These are phyloP conservation scores for Drosophila rellima DNA, from an alignment of 2,888 invertebrate genomes.

Conservation along the genomic window DNA sequence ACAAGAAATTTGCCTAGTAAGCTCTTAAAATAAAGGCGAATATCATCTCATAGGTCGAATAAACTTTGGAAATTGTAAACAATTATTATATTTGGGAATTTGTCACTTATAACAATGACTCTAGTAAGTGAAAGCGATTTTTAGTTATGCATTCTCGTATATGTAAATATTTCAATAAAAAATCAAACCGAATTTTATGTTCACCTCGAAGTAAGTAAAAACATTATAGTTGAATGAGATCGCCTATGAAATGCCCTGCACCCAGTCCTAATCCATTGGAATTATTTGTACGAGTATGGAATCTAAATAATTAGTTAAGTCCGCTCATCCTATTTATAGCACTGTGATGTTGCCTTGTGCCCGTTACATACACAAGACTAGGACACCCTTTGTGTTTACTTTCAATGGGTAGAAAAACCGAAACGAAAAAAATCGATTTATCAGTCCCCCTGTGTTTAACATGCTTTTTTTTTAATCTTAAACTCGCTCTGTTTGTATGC, in stretches of 20 bases:
- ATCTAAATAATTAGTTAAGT: not conserved
- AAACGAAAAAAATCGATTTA: not conserved
- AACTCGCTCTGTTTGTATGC: not conserved
- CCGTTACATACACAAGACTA: not conserved
- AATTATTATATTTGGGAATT: not conserved
- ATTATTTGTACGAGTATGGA: not conserved
- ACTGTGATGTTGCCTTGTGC: too few species aligned
- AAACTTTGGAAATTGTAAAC: not conserved
- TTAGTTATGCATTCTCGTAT: not conserved
- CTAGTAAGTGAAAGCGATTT: not conserved
- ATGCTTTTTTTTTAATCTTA: not conserved
- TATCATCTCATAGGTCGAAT: not conserved
- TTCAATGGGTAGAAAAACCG: not conserved
- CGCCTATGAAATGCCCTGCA: not conserved
- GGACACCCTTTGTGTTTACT: not conserved
- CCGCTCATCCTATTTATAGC: not conserved
- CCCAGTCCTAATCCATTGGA: not conserved
- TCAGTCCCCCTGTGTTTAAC: not conserved
- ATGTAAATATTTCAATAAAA: not conserved
- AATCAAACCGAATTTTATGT: not conserved
- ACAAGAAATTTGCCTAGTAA: conserved; percentile 15
- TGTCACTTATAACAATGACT: not conserved
- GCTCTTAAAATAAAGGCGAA: not conserved
- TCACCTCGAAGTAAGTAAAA: not conserved
- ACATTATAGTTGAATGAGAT: not conserved